Base-by-base conservation (phyloP, 2,888 invertebrate genomes). In the Drosophila quinaria region DNA sequence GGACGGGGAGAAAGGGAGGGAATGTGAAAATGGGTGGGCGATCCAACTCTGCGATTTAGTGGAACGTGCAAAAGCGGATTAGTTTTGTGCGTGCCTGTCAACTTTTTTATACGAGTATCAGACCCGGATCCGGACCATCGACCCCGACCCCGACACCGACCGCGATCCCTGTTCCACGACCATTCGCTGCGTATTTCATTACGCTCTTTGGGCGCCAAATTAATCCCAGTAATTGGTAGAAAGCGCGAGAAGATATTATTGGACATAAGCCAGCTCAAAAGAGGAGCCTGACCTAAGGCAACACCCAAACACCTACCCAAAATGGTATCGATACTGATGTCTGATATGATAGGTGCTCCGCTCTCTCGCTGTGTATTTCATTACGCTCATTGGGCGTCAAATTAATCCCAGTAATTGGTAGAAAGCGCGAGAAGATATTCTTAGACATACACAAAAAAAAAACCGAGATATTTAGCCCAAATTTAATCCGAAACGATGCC, bases 71-170 rank as follows among this genome's bases (percentile, higher is more conserved):
- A 84, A 90, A 87, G 88, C 85, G 87, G 90, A 90, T 90, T 90
- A 90, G 69, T 81, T 80, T 78, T 72, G 68, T 89, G 90, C 89
- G 72, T 81, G 77, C 35, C 81, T 89, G 90, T 83, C 90, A 88
- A 80, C 74, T 85, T 82, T 80, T 29, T 54, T 54, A 17, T 50
- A 54, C 9, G 17, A 11, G 2, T 47, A 19, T 37, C 25, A 55
- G 52, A 15, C 8, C 19, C 31, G 8, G 22, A 61, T 35, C 9
- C 25, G 11, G n/a, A 11, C 29, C 17, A 1, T 13, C 35, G 10
- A 9, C 3, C 13, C 25, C 25, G 17, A 17, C 35, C 17, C 1
- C 22, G 1, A 13, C 35, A 5, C 35, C 8, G 25, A 13, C 15
- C 22, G 33, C 2, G 1, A 3, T 9, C 25, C 10, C 3, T 29